Conservation (phyloP, 2,113 vertebrate species). For the Corythoichthys intestinalis region DNA sequence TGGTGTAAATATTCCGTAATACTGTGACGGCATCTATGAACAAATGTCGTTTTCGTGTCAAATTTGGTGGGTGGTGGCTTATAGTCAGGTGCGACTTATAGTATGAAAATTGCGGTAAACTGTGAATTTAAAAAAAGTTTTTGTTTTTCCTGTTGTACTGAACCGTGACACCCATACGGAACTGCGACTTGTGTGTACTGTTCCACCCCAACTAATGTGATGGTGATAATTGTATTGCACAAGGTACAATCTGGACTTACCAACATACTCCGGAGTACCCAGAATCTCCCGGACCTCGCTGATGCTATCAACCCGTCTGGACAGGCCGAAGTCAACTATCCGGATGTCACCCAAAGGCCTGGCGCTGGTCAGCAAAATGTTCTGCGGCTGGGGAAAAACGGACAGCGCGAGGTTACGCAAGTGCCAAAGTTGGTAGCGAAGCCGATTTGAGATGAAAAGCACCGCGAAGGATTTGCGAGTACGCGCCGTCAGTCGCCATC, state of each 20-base stretch:
- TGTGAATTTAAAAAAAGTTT: too few species aligned
- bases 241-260: conserved; percentile 69
- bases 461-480: conserved; percentile 27
- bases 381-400: conserved; percentile 80
- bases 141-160: too few species aligned
- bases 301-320: conserved; percentile 83
- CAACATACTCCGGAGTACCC: conserved; percentile 94
- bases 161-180: too few species aligned
- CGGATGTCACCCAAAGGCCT: conserved; percentile 87
- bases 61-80: too few species aligned
- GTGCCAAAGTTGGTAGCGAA: conserved; percentile 13
- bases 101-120: too few species aligned
- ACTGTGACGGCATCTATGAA: too few species aligned
- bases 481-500: conserved; percentile 10
- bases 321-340: conserved; percentile 94
- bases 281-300: conserved; percentile 91
- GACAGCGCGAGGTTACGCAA: conserved; percentile 25
- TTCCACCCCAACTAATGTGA: too few species aligned
- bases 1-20: too few species aligned
- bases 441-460: conserved; percentile 2
- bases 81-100: too few species aligned
- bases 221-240: too few species aligned
- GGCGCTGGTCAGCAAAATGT: conserved; percentile 85
- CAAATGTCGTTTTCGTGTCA: too few species aligned
- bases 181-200: too few species aligned